These are phyloP conservation scores for Eupeodes corollae DNA, from an alignment of 1,140 invertebrate genomes.

Conservation along the genomic window DNA sequence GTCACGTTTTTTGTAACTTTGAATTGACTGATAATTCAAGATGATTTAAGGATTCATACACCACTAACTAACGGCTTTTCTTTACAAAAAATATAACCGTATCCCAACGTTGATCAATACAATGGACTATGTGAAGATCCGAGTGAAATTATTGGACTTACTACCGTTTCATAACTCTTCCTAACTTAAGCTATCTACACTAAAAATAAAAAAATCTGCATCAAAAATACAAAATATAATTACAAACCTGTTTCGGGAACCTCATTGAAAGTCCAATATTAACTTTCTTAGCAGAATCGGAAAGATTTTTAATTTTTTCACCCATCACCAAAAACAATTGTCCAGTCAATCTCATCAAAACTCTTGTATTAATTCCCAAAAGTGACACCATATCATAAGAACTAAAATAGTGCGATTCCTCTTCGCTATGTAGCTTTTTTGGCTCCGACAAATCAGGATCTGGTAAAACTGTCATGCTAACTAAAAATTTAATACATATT, in stretches of 20 bases:
- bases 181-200: too few species aligned
- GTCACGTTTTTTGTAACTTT: too few species aligned
- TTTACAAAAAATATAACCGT: too few species aligned
- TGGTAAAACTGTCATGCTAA: constrained; percentile 29
- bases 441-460: constrained; percentile 37
- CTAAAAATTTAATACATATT: constrained; percentile 10
- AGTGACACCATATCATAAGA: constrained; percentile 21
- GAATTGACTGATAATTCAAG: too few species aligned
- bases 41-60: too few species aligned
- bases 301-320: constrained; percentile 25
- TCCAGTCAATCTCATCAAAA: constrained; percentile 76
- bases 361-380: constrained; percentile 48
- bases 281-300: constrained; percentile 44
- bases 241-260: constrained; percentile 65
- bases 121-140: too few species aligned
- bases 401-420: constrained; percentile 28
- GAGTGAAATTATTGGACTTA: too few species aligned
- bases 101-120: too few species aligned
- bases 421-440: constrained; percentile 22
- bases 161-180: too few species aligned
- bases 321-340: constrained; percentile 53
- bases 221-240: constrained; percentile 6
- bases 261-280: constrained; percentile 91
- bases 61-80: too few species aligned
- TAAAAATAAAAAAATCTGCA: constrained; percentile 8